Conservation (phyloP, 2,113 vertebrate genomes). For the Protomyctophum bolini region DNA sequence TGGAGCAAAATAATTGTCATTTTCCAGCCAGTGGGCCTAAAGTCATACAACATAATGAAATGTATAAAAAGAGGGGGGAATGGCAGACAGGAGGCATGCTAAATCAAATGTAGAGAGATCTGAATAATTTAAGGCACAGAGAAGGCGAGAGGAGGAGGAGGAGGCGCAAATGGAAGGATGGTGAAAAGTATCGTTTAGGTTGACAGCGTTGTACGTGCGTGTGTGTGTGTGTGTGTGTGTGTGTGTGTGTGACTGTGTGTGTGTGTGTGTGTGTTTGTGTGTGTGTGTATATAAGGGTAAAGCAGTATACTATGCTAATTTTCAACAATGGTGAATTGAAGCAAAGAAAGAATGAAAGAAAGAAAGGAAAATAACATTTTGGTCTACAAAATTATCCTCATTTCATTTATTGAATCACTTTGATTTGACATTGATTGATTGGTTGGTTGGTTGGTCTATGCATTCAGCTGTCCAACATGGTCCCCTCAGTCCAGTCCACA, state of each 20-base stretch:
- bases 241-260: too few relatives aligned
- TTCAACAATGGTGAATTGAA: constrained; percentile 52
- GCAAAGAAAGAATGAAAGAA: constrained; percentile 37
- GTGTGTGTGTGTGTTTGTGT: constrained; percentile 28
- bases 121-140: constrained; percentile 83
- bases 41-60: constrained; percentile 86
- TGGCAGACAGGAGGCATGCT: constrained; percentile 80
- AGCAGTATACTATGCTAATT: constrained; percentile 48
- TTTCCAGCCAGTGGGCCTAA: constrained; percentile 85
- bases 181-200: constrained; percentile 83
- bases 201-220: constrained; percentile 72
- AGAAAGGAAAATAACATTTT: constrained; percentile 48
- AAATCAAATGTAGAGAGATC: constrained; percentile 83
- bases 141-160: constrained; percentile 69
- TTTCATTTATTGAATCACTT: too few relatives aligned
- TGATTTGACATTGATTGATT: constrained; percentile 20
- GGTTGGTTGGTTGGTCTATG: constrained; percentile 36
- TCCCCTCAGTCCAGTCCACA: too few relatives aligned
- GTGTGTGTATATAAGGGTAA: constrained; percentile 71
- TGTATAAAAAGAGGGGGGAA: constrained; percentile 78
- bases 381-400: too few relatives aligned
- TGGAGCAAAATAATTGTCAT: constrained; percentile 86
- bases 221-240: too few relatives aligned
- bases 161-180: constrained; percentile 76
- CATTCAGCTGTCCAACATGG: not conserved